Conservation (phyloP, 2,797 vertebrate genomes). For the Crocidura indochinensis region DNA sequence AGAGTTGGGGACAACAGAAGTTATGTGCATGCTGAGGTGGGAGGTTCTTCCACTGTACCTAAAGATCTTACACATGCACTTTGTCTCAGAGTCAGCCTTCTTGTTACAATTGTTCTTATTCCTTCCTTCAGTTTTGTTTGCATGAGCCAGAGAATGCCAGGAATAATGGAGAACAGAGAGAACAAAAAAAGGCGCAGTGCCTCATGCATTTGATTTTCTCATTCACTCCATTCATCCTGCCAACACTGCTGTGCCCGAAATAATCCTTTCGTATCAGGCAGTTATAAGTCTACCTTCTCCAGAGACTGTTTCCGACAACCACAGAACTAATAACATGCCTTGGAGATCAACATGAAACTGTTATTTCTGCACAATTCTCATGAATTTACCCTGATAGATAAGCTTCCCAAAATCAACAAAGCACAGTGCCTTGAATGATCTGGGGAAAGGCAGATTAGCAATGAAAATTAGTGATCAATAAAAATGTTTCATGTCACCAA, state of each 20-base stretch:
- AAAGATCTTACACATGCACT: accelerated
- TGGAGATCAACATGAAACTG: not conserved
- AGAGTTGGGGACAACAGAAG: accelerated
- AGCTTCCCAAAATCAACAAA: not conserved
- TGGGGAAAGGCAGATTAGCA: not conserved
- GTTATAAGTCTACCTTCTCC: not conserved
- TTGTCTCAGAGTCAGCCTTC: not conserved
- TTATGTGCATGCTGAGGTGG: accelerated
- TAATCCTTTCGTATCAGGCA: not conserved
- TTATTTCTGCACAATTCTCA: not conserved
- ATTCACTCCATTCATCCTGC: not conserved
- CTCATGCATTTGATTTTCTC: not conserved
- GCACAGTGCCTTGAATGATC: not conserved
- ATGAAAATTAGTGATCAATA: not conserved
- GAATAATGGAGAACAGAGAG: not conserved
- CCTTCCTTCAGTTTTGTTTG: not conserved
- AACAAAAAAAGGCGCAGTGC: not conserved
- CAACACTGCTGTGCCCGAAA: not conserved
- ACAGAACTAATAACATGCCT: not conserved
- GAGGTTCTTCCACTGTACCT: accelerated
- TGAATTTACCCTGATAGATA: not conserved
- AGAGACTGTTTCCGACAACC: not conserved
- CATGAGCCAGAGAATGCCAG: not conserved
- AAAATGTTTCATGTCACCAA: not conserved
- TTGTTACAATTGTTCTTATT: not conserved